These are phyloP conservation scores for Gorsachius goisagi DNA, from an alignment of 2,113 vertebrate genomes.

Conservation along the genomic window DNA sequence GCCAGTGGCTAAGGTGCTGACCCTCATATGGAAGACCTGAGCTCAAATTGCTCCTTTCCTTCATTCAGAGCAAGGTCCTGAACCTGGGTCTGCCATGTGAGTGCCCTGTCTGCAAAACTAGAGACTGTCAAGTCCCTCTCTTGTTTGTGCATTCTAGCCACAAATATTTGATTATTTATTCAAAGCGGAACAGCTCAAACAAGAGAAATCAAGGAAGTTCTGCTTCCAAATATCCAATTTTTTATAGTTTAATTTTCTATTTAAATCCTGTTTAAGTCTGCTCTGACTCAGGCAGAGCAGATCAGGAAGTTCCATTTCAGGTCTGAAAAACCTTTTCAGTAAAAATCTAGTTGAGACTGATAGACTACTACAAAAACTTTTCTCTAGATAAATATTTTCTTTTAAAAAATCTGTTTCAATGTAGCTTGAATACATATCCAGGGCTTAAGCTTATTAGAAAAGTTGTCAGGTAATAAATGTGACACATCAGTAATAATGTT, in stretches of 20 bases:
- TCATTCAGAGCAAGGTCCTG: constrained; percentile 20
- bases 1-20: constrained; percentile 10
- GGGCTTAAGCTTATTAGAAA: not conserved
- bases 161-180: not conserved
- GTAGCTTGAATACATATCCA: not conserved
- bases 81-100: not conserved
- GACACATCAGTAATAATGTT: not conserved
- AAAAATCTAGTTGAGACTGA: not conserved
- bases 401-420: not conserved
- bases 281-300: not conserved
- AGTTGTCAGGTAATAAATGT: not conserved
- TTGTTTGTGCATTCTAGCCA: not conserved
- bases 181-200: not conserved
- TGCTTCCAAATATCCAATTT: not conserved
- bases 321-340: not conserved
- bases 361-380: not conserved
- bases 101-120: not conserved
- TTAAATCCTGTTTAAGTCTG: not conserved
- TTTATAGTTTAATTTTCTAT: not conserved
- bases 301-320: not conserved
- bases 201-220: not conserved
- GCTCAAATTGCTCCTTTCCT: constrained; percentile 22
- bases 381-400: not conserved
- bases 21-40: not conserved
- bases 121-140: not conserved